Evolutionary conservation across 2,113 vertebrate species (phyloP), one percentile per base, ranked within the genome.

Genomic region (Tragelaphus strepsiceros): DNA sequence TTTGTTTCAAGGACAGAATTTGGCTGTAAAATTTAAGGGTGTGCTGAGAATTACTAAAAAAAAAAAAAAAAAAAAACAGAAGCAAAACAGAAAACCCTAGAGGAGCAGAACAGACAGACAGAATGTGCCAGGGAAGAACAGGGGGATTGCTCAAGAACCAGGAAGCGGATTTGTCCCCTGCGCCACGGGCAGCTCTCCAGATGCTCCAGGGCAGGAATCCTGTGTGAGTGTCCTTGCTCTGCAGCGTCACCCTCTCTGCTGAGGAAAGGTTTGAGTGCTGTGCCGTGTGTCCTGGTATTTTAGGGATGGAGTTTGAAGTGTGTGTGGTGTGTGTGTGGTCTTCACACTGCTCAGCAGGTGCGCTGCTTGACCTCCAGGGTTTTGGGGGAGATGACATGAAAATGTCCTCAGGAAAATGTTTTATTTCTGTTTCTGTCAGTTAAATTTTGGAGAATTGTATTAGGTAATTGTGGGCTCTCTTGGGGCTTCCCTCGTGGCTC

Each of bases 11-110:
- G 43, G 78, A 94, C 24, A 89, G 43, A 84, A 67, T 53, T 58
- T 78, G 61, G 30, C 87, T 96, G 19, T 89, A 67, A 95, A 87
- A 74, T 80, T 61, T 74, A 89, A 83, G 59, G 39, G 6, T 61
- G 19, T 64, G 11, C 58, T 95, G 54, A 62, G 93, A 91, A 85
- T 88, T 84, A 81, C 85, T 97, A 24, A 90, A 97, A 90, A 92
- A 54, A 77, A 96, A 26, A 94, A n/a, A n/a, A n/a, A n/a, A 39
- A 77, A 96, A 2, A 53, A 91, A 56, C 58, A 80, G 61, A 92
- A 89, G 56, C 59, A 78, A 71, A 93, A 90, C 89, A 49, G 19
- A 84, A 89, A 46, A 88, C 24, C 14, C 11, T 15, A 32, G 14
- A 61, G 86, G 59, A 88, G 14, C 59, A 91, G 83, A 96, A 49